These are phyloP conservation scores for Galagoides demidoff DNA, from an alignment of 2,797 vertebrate genomes.

Conservation along the genomic window DNA sequence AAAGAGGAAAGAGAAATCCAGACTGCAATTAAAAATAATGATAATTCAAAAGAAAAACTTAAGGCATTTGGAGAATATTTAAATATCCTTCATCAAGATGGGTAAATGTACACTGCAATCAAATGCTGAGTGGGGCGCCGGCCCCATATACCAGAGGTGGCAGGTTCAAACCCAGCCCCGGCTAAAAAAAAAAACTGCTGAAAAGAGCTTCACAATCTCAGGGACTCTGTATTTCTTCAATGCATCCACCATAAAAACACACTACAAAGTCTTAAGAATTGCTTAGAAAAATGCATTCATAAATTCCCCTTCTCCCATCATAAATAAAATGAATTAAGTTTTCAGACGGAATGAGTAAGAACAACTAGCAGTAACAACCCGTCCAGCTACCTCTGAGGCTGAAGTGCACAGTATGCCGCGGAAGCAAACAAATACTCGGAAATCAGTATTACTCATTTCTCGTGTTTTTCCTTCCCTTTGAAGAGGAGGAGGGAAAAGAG, in stretches of 20 bases:
- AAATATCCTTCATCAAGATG: neutral
- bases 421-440: slow-evolving; percentile 70
- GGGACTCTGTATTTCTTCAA: neutral
- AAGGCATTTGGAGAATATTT: neutral
- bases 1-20: slow-evolving; percentile 33
- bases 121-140: fast-evolving
- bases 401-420: slow-evolving; percentile 24
- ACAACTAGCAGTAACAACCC: slow-evolving; percentile 42
- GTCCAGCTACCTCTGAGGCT: slow-evolving; percentile 61
- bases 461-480: neutral
- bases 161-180: too few species aligned
- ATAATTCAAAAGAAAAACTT: slow-evolving; percentile 32
- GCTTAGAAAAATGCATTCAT: slow-evolving; percentile 69
- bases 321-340: slow-evolving; percentile 67
- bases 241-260: neutral
- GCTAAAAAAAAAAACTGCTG: neutral
- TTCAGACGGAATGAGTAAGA: slow-evolving; percentile 61
- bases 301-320: slow-evolving; percentile 63
- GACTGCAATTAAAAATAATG: slow-evolving; percentile 43
- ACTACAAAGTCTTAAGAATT: neutral
- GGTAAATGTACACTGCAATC: neutral
- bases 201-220: neutral
- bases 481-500: too few species aligned
- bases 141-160: too few species aligned
- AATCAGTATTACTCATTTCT: slow-evolving; percentile 51